Conservation (phyloP, 2,113 vertebrate genomes). For the Grus americana region DNA sequence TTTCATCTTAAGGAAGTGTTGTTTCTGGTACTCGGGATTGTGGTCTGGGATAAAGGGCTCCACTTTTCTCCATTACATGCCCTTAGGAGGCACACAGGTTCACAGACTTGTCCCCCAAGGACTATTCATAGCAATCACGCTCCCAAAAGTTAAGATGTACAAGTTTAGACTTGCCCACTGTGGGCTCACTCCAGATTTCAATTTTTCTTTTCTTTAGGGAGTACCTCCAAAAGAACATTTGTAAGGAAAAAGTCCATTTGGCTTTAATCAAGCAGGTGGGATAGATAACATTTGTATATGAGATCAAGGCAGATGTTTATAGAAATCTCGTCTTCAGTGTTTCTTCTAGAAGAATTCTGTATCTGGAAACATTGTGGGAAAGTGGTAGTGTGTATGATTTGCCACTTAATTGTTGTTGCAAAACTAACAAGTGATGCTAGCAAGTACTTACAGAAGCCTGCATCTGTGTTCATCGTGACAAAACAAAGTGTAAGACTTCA, state of each 20-base stretch:
- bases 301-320: background rate
- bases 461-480: background rate
- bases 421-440: background rate
- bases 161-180: background rate
- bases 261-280: background rate
- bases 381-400: background rate
- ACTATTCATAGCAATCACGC: accelerated
- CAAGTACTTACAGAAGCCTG: background rate
- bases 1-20: accelerated
- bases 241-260: background rate
- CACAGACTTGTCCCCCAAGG: no score
- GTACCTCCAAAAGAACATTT: background rate
- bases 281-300: background rate
- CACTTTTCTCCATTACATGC: accelerated
- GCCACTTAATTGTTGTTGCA: background rate
- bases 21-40: accelerated
- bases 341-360: background rate
- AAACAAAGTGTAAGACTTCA: background rate
- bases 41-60: background rate
- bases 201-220: background rate
- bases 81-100: background rate
- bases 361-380: background rate
- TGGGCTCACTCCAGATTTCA: background rate
- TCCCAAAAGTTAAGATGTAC: background rate
- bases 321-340: background rate